Conservation (phyloP, 2,113 vertebrate species). For the Caretta caretta region DNA sequence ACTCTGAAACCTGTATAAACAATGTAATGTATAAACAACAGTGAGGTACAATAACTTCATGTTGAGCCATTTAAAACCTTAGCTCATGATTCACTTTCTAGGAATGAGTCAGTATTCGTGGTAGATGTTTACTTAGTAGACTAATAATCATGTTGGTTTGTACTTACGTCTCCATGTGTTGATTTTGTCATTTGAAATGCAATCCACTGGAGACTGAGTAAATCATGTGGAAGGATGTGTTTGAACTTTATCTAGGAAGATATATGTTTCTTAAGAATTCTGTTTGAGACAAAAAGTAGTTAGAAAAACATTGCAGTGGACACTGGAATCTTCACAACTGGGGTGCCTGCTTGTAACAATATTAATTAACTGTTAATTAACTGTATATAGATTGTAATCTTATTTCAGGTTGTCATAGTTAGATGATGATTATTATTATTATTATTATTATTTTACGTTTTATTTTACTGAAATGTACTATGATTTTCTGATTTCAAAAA, state of each 20-base stretch:
- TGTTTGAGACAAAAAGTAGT: background rate
- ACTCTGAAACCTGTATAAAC: background rate
- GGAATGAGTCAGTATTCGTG: rapidly evolving
- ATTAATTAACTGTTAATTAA: background rate
- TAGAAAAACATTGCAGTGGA: background rate
- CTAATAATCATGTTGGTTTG: background rate
- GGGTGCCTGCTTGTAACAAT: background rate
- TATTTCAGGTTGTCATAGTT: background rate
- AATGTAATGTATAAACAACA: background rate
- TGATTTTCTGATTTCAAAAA: background rate
- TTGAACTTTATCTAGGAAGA: constrained; percentile 4
- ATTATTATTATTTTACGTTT: background rate
- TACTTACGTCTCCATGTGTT: background rate
- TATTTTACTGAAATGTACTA: constrained; percentile 5
- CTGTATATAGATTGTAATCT: background rate
- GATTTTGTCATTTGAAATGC: background rate
- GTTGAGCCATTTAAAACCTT: background rate
- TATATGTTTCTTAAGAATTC: constrained; percentile 10
- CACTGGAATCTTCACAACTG: background rate
- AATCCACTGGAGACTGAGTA: background rate
- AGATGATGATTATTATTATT: background rate
- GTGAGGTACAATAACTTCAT: background rate
- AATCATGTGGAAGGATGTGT: background rate
- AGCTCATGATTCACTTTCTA: background rate
- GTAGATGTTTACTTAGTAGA: background rate